These are phyloP conservation scores for Drosophila crucigera DNA, from an alignment of 2,888 invertebrate species.

Conservation along the genomic window DNA sequence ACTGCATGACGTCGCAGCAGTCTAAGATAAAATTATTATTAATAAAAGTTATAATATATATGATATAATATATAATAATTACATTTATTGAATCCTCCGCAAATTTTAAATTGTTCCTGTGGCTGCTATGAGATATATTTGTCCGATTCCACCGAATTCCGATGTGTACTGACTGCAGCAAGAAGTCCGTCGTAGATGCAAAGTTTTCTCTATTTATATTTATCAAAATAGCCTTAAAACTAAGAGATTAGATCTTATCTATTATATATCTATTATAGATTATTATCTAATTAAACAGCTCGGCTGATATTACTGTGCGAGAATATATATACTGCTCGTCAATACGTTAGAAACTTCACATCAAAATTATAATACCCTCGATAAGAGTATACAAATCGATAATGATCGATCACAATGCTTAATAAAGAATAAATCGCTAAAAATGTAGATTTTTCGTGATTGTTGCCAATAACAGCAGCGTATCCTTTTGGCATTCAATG, in stretches of 20 bases:
- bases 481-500: background rate
- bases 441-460: background rate
- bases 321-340: no score
- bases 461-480: no score
- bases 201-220: no score
- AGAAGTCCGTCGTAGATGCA: fast-evolving
- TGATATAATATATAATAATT: no score
- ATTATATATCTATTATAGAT: no score
- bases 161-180: no score
- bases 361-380: background rate
- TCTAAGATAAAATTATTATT: background rate
- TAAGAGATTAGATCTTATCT: background rate
- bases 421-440: background rate
- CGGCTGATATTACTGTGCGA: no score
- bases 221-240: background rate
- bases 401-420: background rate
- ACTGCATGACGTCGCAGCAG: no score
- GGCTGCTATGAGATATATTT: background rate
- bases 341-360: background rate
- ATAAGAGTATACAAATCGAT: background rate
- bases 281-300: background rate
- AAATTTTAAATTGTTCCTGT: background rate
- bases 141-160: background rate
- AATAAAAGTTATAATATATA: no score
- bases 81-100: no score